Evolutionary conservation across 2,888 invertebrate genomes (phyloP), one percentile per base, ranked within the genome.

Genomic region (Ischnura elegans): DNA sequence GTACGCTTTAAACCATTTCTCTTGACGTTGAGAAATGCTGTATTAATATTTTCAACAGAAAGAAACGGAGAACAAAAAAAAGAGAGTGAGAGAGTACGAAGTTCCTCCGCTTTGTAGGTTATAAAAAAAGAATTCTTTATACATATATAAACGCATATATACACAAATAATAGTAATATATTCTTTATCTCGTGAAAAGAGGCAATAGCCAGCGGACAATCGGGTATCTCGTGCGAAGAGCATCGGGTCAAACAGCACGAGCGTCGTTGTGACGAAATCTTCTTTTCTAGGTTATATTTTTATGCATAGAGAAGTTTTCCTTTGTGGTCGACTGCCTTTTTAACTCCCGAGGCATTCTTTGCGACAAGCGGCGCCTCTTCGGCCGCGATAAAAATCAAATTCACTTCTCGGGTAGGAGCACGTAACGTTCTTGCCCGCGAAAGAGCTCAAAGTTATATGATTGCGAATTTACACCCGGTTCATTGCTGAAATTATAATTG

Each of bases 261-360:
- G 29, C 0, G 36, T 76, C 76, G 16, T 36, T 76, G 76, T 36
- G 76, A 76, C 76, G 76, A 76, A 36, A 16, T 36, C 10, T 36
- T 76, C 36, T n/a, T 76, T 76, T 76, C n/a, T 76, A 66, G 29
- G 66, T 66, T 76, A 76, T 76, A 76, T 76, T 76, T 76, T 76
- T 76, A 76, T 76, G 76, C 29, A 36, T 36, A 29, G 36, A 76
- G 76, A 25, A 76, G 36, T 76, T 76, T 76, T 29, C 36, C 36
- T 76, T 76, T 76, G 76, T 76, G 76, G 76, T 36, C 76, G 76
- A 76, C 29, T 36, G 76, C 25, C 76, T 36, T 76, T 76, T 76
- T n/a, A 29, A 76, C 8, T 76, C 76, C 13, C 76, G 13, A 36
- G 36, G 76, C 29, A 36, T 36, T 76, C 76, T 36, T n/a, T 36